Percentiles rank a stretch among this genome's conserved stretches.
Evolutionary conservation across 37 sponge, comb jelly and placozoan species (phyloP).

Genomic region (Aplysina aerophoba): DNA sequence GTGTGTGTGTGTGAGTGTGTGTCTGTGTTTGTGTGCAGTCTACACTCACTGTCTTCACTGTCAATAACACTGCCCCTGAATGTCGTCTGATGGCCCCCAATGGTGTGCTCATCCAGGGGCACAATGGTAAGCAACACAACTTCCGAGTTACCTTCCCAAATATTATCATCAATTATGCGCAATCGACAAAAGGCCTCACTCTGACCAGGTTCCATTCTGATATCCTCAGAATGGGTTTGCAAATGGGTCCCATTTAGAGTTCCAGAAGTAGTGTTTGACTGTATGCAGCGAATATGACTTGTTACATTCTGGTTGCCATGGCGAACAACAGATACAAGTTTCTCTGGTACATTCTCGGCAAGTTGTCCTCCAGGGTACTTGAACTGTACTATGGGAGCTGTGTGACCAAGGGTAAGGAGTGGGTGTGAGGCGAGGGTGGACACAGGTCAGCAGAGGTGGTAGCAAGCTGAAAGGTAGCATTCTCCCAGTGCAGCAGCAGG

Average conservation of each 20-base stretch:
- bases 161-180: neutral
- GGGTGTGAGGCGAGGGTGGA: too few species aligned
- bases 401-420: neutral
- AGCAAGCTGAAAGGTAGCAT: too few species aligned
- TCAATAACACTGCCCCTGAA: neutral
- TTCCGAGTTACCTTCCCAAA: neutral
- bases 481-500: too few species aligned
- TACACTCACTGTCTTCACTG: conserved; percentile 24
- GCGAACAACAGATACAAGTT: neutral
- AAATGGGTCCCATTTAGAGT: too few species aligned
- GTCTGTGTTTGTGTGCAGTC: too few species aligned
- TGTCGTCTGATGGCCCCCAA: neutral
- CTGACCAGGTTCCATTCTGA: neutral
- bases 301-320: neutral
- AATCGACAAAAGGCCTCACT: neutral
- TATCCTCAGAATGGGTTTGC: neutral
- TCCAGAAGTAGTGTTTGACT: neutral
- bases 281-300: neutral
- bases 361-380: neutral
- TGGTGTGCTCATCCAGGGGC: neutral
- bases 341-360: neutral
- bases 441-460: too few species aligned
- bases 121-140: neutral
- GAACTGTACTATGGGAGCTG: neutral
- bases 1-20: too few species aligned